Percentiles rank a stretch among this genome's conserved stretches.
These are phyloP conservation scores for Myotis daubentonii DNA, from an alignment of 2,797 vertebrate species.

Conservation along the genomic window DNA sequence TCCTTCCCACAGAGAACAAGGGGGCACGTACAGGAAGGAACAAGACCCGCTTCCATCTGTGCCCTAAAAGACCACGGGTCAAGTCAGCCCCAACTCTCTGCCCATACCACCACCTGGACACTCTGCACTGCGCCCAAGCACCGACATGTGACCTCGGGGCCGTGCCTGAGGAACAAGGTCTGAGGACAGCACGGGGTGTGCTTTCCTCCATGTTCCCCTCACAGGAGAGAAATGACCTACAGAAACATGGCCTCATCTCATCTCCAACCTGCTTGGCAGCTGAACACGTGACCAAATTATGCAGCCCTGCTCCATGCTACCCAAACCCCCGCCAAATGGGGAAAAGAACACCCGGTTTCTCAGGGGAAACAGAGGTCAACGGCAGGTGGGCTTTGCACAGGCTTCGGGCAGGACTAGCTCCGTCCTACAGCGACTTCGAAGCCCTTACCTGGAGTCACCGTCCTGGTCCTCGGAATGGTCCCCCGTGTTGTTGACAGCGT, in stretches of 20 bases:
- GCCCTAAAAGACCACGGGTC: neutral
- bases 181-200: neutral
- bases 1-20: neutral
- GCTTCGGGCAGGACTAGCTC: neutral
- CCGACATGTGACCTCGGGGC: neutral
- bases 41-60: neutral
- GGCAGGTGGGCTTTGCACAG: neutral
- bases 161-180: neutral
- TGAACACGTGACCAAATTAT: neutral
- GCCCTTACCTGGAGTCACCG: conserved; percentile 94
- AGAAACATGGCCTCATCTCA: neutral
- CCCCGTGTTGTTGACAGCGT: conserved; percentile 90
- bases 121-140: neutral
- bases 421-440: neutral
- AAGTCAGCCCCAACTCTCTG: neutral
- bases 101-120: neutral
- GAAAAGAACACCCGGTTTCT: neutral
- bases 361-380: neutral
- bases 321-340: neutral
- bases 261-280: neutral
- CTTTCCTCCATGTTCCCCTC: neutral
- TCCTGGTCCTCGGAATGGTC: conserved; percentile 94
- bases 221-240: accelerated
- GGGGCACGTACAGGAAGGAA: neutral
- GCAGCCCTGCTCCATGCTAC: neutral